Percentiles rank a stretch among this genome's conserved stretches.
These are phyloP conservation scores for Echeneis naucrates DNA, from an alignment of 2,797 vertebrate genomes.

Conservation along the genomic window DNA sequence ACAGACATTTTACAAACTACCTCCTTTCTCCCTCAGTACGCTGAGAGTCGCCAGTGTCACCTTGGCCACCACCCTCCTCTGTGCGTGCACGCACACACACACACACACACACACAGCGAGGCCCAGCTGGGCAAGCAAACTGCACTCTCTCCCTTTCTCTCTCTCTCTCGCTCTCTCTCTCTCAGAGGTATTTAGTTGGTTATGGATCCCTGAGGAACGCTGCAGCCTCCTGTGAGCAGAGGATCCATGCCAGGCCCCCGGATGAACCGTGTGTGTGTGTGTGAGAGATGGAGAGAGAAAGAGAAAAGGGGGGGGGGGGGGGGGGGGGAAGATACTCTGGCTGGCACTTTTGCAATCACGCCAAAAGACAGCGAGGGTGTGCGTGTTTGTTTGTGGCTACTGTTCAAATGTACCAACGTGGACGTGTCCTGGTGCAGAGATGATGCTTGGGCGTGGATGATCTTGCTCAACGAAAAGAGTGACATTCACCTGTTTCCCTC, in stretches of 20 bases:
- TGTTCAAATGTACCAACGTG: no score
- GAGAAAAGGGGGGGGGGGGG: not conserved
- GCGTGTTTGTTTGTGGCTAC: not conserved
- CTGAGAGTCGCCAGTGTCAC: conserved; percentile 41
- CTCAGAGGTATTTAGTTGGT: conserved; percentile 61
- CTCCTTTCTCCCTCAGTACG: conserved; percentile 32
- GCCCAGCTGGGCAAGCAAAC: conserved; percentile 61
- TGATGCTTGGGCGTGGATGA: no score
- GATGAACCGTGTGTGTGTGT: conserved; percentile 22
- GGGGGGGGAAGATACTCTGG: conserved; percentile 14
- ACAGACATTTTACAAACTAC: conserved; percentile 16
- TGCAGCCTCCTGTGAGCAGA: conserved; percentile 64
- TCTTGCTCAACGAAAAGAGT: no score
- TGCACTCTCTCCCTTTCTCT: conserved; percentile 1
- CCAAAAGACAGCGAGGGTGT: conserved; percentile 30
- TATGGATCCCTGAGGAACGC: conserved; percentile 67
- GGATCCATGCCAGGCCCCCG: conserved; percentile 60
- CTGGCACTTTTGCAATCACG: conserved; percentile 42
- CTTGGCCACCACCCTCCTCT: conserved; percentile 27
- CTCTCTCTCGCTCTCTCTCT: conserved; percentile 30
- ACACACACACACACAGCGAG: conserved; percentile 12
- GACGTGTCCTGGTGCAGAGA: not conserved
- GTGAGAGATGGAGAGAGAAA: no score
- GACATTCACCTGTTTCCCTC: no score
- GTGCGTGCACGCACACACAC: conserved; percentile 16